phyloP scores from a whole-genome alignment of 2,888 invertebrate genomes.

The Cancer borealis region DNA sequence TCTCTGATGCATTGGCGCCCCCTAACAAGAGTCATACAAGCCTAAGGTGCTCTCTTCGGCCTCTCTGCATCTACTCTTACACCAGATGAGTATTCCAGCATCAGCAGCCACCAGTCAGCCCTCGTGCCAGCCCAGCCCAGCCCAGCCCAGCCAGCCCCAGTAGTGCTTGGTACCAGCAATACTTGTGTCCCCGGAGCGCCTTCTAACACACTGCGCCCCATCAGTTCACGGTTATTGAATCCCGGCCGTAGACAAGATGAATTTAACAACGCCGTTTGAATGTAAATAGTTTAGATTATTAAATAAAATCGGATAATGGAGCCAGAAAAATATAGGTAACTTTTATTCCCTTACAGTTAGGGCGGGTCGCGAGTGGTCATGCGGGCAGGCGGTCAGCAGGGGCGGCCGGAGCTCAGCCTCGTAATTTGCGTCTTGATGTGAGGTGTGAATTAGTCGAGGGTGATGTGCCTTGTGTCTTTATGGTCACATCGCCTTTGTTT shows the following conservation, averaged over 20 bases:
- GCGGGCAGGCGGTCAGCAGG: constrained; percentile 20
- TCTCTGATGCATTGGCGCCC: too few relatives aligned
- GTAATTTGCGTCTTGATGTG: constrained; percentile 2
- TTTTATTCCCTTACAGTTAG: not conserved
- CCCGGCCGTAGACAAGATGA: constrained; percentile 20
- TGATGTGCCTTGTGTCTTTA: not conserved
- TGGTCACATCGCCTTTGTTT: not conserved
- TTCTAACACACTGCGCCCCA: constrained; percentile 20
- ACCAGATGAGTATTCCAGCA: too few relatives aligned
- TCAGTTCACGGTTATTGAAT: constrained; percentile 2
- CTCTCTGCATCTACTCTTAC: too few relatives aligned
- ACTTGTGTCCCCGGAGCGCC: not conserved
- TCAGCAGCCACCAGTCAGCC: not conserved
- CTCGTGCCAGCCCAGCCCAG: not conserved
- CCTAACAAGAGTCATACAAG: too few relatives aligned
- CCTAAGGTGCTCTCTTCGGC: too few relatives aligned
- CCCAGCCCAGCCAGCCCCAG: not conserved
- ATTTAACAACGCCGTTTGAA: constrained; percentile 11
- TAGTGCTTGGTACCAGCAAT: not conserved
- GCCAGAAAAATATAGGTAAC: not conserved
- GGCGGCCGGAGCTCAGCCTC: not conserved
- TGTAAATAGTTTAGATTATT: constrained; percentile 20
- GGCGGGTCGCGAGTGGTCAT: not conserved
- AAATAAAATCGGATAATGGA: constrained; percentile 3
- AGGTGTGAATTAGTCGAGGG: not conserved